Evolutionary conservation across 2,797 vertebrate species (phyloP), one percentile per base, ranked within the genome.

Genomic region (Sphaeramia orbicularis): DNA sequence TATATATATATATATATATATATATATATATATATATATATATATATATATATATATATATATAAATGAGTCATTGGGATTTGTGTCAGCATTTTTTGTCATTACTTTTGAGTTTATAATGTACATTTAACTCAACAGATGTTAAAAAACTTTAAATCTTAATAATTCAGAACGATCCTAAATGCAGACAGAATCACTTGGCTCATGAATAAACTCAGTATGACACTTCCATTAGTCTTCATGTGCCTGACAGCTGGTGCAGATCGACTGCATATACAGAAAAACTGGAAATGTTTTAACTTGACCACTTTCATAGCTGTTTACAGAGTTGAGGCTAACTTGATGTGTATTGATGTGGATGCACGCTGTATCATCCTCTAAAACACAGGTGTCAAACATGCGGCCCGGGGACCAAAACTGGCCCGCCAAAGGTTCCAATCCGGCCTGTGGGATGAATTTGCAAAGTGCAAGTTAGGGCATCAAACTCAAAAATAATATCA

Each of bases 201-300:
- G 66, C 64, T 86, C 63, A 74, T 84, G 65, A 84, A 85, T 83
- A 74, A 86, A 77, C 56, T 40, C 81, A 83, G 83, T 53, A 19
- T 79, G 80, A 74, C 62, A 42, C 77, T 64, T 83, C 66, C 74
- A 86, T 86, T 89, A 83, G 71, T 79, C 56, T 69, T 74, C 56
- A 57, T 40, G 44, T 1, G 41, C 41, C 54, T 76, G 86, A 88
- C 80, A 86, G 83, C 71, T 69, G 66, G 32, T 64, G 42, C 62
- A 84, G 81, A 81, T 70, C 77, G 76, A 81, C 71, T 51, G 55
- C 18, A 67, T 79, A 69, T 71, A 84, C 48, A 83, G n/a, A 7
- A 67, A 78, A 83, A 65, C 61, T 83, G 47, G 15, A 85, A 86
- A 79, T 56, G 67, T 48, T 65, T 80, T 81, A 66, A 77, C 52